These are phyloP conservation scores for Alsophila aescularia DNA, from an alignment of 2,888 invertebrate species.

Conservation along the genomic window DNA sequence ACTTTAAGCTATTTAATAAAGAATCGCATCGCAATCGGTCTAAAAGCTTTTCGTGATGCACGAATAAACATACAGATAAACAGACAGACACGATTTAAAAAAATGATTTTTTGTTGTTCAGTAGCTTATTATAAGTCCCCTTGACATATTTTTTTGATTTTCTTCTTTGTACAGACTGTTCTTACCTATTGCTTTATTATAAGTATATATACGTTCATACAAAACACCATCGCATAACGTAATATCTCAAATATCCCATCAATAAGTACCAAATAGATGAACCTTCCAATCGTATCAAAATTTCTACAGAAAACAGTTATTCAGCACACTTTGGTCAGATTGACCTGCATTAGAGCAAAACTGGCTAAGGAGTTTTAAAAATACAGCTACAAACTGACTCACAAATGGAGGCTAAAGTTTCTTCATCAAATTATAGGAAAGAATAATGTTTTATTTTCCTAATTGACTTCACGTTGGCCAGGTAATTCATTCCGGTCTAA, in stretches of 20 bases:
- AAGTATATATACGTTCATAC: too few relatives aligned
- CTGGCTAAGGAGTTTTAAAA: constrained; percentile 32
- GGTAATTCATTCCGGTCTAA: constrained; percentile 51
- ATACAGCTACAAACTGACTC: constrained; percentile 27
- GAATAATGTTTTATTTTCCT: constrained; percentile 66
- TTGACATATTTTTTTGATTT: too few relatives aligned
- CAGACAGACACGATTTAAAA: too few relatives aligned
- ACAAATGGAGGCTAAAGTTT: constrained; percentile 58
- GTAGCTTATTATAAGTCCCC: too few relatives aligned
- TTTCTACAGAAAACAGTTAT: constrained; percentile 67
- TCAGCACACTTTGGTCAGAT: constrained; percentile 65
- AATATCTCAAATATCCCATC: background rate
- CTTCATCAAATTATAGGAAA: constrained; percentile 62
- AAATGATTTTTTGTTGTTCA: too few relatives aligned
- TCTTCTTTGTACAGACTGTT: too few relatives aligned
- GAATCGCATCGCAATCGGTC: too few relatives aligned
- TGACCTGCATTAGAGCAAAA: constrained; percentile 54
- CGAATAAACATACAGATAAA: too few relatives aligned
- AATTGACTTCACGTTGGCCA: constrained; percentile 54
- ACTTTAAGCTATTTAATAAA: too few relatives aligned
- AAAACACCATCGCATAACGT: too few relatives aligned
- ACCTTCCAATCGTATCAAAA: constrained; percentile 38
- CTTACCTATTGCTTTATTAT: too few relatives aligned
- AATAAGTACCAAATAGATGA: constrained; percentile 44
- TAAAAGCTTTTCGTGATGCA: too few relatives aligned